These are phyloP conservation scores for Ramphastos sulfuratus DNA, from an alignment of 2,113 vertebrate genomes.

Conservation along the genomic window DNA sequence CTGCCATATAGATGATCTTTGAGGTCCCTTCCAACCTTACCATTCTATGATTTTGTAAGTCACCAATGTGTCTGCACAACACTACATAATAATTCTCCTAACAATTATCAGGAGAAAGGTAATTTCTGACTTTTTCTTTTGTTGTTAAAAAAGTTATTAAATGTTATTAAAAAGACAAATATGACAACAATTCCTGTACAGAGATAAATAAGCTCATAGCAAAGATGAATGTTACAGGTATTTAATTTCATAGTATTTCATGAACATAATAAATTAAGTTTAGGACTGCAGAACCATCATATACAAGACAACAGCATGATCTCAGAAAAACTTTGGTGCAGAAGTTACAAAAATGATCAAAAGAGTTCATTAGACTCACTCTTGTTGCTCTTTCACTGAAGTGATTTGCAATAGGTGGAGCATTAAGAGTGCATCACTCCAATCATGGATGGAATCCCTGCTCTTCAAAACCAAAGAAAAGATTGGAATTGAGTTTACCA, in stretches of 20 bases:
- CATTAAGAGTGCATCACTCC: not conserved
- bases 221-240: not conserved
- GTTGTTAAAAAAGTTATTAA: conserved; percentile 14
- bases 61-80: not conserved
- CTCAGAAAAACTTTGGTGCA: not conserved
- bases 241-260: not conserved
- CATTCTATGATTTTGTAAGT: not conserved
- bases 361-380: not conserved
- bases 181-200: not conserved
- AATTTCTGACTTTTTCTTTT: conserved; percentile 11
- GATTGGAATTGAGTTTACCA: conserved; percentile 16
- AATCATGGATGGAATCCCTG: not conserved
- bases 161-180: not conserved
- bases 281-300: not conserved
- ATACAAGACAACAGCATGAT: not conserved
- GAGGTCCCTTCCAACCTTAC: too few relatives aligned
- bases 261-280: not conserved
- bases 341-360: not conserved
- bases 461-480: not conserved
- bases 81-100: not conserved
- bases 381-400: not conserved
- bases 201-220: not conserved
- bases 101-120: not conserved
- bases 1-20: too few relatives aligned
- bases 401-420: conserved; percentile 12